phyloP scores from a whole-genome alignment of 1,140 invertebrate genomes.

The Brachionus sp. region DNA sequence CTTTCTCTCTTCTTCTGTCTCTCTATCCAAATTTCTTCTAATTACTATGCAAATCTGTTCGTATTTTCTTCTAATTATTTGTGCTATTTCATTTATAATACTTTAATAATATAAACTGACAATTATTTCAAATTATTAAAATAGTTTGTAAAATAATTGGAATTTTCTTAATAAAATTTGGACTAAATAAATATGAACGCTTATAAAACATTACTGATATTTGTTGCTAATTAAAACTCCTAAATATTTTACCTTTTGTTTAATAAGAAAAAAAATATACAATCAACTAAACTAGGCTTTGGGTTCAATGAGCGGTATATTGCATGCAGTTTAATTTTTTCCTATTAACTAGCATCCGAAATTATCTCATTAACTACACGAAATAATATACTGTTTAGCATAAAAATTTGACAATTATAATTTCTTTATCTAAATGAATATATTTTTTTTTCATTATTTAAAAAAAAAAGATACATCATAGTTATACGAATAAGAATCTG shows the following conservation, averaged over 20 bases:
- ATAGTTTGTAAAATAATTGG: background rate
- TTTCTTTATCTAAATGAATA: background rate
- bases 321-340: background rate
- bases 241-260: conserved; percentile 6
- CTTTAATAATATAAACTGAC: background rate
- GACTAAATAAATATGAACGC: background rate
- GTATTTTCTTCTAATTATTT: background rate
- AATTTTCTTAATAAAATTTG: background rate
- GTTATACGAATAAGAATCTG: background rate
- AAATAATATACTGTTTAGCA: background rate
- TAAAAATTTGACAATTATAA: background rate
- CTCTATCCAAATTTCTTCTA: no score
- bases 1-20: background rate
- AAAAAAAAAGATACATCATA: background rate
- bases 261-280: background rate
- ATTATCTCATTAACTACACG: background rate
- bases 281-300: background rate
- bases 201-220: background rate
- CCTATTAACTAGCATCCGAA: background rate
- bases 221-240: background rate
- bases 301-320: background rate
- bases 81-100: background rate
- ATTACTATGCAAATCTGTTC: background rate
- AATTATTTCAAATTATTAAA: background rate
- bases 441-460: background rate